Evolutionary conservation across 2,888 invertebrate species (phyloP), one percentile per base, ranked within the genome.

Genomic region (Orthosia gracilis): DNA sequence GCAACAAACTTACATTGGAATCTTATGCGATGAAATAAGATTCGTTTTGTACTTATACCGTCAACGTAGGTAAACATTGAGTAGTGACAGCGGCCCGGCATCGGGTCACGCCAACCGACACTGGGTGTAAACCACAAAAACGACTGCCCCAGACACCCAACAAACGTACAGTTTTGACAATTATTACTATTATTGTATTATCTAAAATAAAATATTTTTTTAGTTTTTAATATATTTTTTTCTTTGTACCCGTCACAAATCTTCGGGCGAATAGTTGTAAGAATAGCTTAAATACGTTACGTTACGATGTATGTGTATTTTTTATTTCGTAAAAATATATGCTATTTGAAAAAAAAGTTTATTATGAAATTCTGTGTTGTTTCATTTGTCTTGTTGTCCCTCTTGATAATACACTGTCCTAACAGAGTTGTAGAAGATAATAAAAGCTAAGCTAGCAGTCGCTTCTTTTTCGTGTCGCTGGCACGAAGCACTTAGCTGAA

Each of bases 261-360:
- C 73, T 79, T 81, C 83, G 82, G 88, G 89, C 85, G 83, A 79
- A 84, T 86, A 89, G 85, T 85, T 83, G 80, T 91, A 92, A 91
- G 90, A 87, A 88, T 91, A 92, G 93, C 90, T 92, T 93, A 92
- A 81, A 89, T 91, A 93, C 89, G 91, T 92, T 91, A 91, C 88
- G 90, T 93, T 93, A 91, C 79, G 77, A 88, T 93, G 93, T 94
- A 94, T 92, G 89, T 94, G 93, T 93, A 92, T 93, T 94, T 94
- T 94, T 94, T 94, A 92, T 93, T 93, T 93, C 91, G 90, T 91
- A 92, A 93, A 93, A 94, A 93, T 94, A 94, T 94, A 94, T 92
- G 94, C 94, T 94, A 93, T 94, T 94, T 94, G 92, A 91, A 94
- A 92, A 91, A 86, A 87, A 86, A 87, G 87, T 94, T 93, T 94